Evolutionary conservation across 2,113 vertebrate genomes (phyloP), one percentile per base, ranked within the genome.

Genomic region (Heloderma charlesbogerti): DNA sequence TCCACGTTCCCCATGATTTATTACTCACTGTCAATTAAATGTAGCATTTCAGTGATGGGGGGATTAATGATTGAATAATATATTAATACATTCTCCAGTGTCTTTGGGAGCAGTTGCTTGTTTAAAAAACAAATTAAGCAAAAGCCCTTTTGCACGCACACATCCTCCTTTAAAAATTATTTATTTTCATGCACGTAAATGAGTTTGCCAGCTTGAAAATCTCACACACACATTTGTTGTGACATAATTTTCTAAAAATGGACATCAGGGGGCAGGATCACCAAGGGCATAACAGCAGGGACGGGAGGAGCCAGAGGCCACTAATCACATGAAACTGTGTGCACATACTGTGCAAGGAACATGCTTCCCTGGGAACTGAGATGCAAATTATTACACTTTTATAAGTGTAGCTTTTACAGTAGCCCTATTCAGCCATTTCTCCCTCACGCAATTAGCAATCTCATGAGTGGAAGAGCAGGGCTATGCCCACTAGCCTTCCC

Each of bases 391-490:
- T 82, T 9, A 89, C 92, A n/a, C n/a, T 91, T 93, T 95, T 92
- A 87, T 84, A 92, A 89, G 84, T 92, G 60, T 71, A 72, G 40
- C 93, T 96, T 74, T 63, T 93, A n/a, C 94, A 95, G 75, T 93
- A 7, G 40, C 40, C 22, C 43, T 79, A 15, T 79, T 48, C 10
- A 48, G 43, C 43, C 4, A 78, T 45, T 45, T 78, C 22, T 15
- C 40, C 40, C 37, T 78, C 43, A 12, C 43, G 12, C 67, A 71
- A 34, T 31, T 71, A 71, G 27, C 67, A 31, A 71, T 34, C 12
- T 29, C 31, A 71, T 71, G 31, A 71, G 27, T 12, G 8, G 67
- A 31, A 71, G 31, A 34, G 31, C 67, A 71, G 3, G 29, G 31
- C 9, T 71, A 34, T 27, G 67, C 27, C 27, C 2, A 27, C 63